Percentiles rank a stretch among this genome's conserved stretches.
phyloP scores from a whole-genome alignment of 2,113 vertebrate genomes.

The Colossoma macropomum region DNA sequence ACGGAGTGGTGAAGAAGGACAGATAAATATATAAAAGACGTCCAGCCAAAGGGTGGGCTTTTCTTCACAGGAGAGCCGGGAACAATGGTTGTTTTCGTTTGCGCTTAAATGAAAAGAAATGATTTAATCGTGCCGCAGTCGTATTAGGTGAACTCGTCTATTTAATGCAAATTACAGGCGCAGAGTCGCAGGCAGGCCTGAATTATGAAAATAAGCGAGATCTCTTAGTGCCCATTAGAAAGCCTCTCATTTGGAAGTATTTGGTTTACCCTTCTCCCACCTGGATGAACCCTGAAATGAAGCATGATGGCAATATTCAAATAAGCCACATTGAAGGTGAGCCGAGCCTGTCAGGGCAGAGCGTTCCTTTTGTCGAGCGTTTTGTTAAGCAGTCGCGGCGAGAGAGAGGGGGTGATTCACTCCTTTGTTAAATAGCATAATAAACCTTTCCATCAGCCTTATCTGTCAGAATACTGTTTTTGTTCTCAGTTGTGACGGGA shows the following conservation, averaged over 20 bases:
- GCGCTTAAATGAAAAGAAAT: slow-evolving; percentile 44
- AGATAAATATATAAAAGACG: slow-evolving; percentile 30
- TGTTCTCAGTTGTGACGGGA: slow-evolving; percentile 32
- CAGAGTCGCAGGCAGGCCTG: slow-evolving; percentile 41
- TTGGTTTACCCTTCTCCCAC: slow-evolving; percentile 55
- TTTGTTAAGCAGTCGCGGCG: slow-evolving; percentile 43
- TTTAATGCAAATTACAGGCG: slow-evolving; percentile 53
- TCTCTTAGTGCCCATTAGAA: slow-evolving; percentile 49
- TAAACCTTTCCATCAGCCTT: slow-evolving; percentile 60
- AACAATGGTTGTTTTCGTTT: slow-evolving; percentile 37
- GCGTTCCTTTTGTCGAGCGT: slow-evolving; percentile 42
- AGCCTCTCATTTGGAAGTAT: slow-evolving; percentile 54
- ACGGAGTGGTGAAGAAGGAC: slow-evolving; percentile 44
- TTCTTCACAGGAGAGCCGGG: slow-evolving; percentile 9
- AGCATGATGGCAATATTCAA: slow-evolving; percentile 56
- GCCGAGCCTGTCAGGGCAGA: slow-evolving; percentile 43
- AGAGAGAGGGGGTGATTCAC: slow-evolving; percentile 30
- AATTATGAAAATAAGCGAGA: slow-evolving; percentile 60
- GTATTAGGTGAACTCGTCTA: slow-evolving; percentile 33
- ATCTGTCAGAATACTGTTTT: slow-evolving; percentile 38
- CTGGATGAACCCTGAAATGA: slow-evolving; percentile 52
- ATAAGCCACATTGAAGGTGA: slow-evolving; percentile 47
- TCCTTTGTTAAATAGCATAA: slow-evolving; percentile 57
- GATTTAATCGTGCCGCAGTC: slow-evolving; percentile 35
- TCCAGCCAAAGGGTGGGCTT: neutral